A percentile compares a stretch with the other conserved stretches of the same genome.
phyloP scores from a whole-genome alignment of 2,797 vertebrate genomes.

The Periophthalmus magnuspinnatus region DNA sequence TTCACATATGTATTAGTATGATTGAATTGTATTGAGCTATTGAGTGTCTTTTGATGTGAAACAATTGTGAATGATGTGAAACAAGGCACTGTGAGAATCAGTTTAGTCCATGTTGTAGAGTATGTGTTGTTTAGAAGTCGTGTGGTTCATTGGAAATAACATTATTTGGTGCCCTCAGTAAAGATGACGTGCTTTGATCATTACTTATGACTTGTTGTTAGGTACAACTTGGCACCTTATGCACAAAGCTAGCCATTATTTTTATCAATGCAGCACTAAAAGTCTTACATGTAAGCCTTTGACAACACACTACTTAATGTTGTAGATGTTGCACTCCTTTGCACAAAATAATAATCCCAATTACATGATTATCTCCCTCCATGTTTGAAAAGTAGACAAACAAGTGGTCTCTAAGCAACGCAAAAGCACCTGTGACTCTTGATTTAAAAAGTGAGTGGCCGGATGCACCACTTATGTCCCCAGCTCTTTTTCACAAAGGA shows the following conservation, averaged over 20 bases:
- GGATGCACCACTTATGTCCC: conserved; percentile 1
- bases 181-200: conserved; percentile 7
- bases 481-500: not conserved
- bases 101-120: not conserved
- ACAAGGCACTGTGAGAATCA: not conserved
- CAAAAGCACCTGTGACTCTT: conserved; percentile 7
- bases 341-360: conserved; percentile 36
- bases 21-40: not conserved
- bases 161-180: conserved; percentile 1
- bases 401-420: conserved; percentile 41
- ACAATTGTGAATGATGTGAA: no score
- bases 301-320: conserved; percentile 17
- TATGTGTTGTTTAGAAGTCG: not conserved
- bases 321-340: conserved; percentile 24
- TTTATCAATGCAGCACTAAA: conserved; percentile 8
- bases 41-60: not conserved
- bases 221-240: not conserved
- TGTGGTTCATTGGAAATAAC: not conserved
- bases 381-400: conserved; percentile 33
- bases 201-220: conserved; percentile 7
- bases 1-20: not conserved
- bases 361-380: conserved; percentile 34
- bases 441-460: conserved; percentile 4
- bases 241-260: conserved; percentile 20
- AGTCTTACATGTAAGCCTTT: conserved; percentile 16